Evolutionary conservation across 2,113 vertebrate species (phyloP).

Genomic region (Otolemur garnettii): DNA sequence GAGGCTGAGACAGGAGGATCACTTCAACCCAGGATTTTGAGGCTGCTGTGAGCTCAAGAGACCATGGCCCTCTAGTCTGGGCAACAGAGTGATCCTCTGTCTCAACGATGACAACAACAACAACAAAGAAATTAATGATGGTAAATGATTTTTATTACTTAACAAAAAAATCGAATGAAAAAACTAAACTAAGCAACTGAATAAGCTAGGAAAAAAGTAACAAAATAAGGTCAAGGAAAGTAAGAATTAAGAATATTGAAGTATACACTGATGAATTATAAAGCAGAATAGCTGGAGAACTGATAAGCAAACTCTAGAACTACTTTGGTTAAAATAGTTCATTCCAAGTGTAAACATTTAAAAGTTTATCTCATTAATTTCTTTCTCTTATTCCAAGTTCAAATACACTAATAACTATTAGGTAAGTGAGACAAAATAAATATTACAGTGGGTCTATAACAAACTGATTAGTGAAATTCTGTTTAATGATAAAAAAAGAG

Average conservation of each 20-base stretch:
- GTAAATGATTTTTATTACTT: constrained; percentile 1
- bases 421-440: background rate
- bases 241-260: background rate
- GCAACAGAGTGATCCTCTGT: too few relatives aligned
- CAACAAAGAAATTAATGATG: background rate
- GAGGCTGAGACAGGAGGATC: too few relatives aligned
- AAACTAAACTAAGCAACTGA: background rate
- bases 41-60: too few relatives aligned
- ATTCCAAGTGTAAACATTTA: background rate
- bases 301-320: background rate
- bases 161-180: background rate
- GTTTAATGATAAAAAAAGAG: background rate
- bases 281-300: background rate
- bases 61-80: too few relatives aligned
- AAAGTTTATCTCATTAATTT: background rate
- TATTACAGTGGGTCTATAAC: background rate
- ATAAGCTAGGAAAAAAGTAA: background rate
- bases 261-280: background rate
- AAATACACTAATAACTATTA: background rate
- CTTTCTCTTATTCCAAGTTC: constrained; percentile 20
- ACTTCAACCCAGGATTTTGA: too few relatives aligned
- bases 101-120: too few relatives aligned
- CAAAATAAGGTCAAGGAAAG: background rate
- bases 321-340: background rate
- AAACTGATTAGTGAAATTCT: background rate